Evolutionary conservation across 2,888 invertebrate species (phyloP).

Genomic region (Terebella lapidaria): DNA sequence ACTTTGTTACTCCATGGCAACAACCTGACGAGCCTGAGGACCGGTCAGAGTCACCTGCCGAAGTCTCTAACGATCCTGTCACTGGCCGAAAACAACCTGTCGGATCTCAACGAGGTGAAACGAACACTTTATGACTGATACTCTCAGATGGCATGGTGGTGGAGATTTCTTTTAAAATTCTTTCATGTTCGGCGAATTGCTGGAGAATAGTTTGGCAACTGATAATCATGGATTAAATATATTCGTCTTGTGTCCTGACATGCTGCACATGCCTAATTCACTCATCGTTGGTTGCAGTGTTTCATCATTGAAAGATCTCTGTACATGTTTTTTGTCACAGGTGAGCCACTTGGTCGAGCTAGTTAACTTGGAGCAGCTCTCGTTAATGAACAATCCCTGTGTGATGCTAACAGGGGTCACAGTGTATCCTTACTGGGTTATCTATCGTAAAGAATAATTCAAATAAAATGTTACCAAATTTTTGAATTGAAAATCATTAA

Average conservation of each 20-base stretch:
- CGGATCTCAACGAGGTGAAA: slow-evolving; percentile 67
- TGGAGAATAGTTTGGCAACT: too few relatives aligned
- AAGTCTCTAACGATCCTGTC: slow-evolving; percentile 67
- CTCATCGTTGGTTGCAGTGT: neutral
- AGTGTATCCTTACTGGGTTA: slow-evolving; percentile 19
- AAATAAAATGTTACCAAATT: too few relatives aligned
- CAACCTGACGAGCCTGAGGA: slow-evolving; percentile 73
- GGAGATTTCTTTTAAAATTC: too few relatives aligned
- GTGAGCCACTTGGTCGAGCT: slow-evolving; percentile 57
- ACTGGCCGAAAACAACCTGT: slow-evolving; percentile 75
- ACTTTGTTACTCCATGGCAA: slow-evolving; percentile 81
- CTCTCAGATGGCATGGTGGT: too few relatives aligned
- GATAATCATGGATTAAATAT: too few relatives aligned
- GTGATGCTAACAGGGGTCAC: slow-evolving; percentile 63
- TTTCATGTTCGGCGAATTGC: too few relatives aligned
- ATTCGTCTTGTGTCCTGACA: too few relatives aligned
- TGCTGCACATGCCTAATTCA: too few relatives aligned
- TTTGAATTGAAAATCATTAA: too few relatives aligned
- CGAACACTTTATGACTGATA: too few relatives aligned
- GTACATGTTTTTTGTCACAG: slow-evolving; percentile 2
- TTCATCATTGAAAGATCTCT: too few relatives aligned
- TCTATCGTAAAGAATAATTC: neutral
- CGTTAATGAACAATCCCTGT: slow-evolving; percentile 82
- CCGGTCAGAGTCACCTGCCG: slow-evolving; percentile 79
- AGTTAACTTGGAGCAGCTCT: slow-evolving; percentile 71